Evolutionary conservation across 1,140 invertebrate species (phyloP).

Genomic region (Listronotus oregonensis): DNA sequence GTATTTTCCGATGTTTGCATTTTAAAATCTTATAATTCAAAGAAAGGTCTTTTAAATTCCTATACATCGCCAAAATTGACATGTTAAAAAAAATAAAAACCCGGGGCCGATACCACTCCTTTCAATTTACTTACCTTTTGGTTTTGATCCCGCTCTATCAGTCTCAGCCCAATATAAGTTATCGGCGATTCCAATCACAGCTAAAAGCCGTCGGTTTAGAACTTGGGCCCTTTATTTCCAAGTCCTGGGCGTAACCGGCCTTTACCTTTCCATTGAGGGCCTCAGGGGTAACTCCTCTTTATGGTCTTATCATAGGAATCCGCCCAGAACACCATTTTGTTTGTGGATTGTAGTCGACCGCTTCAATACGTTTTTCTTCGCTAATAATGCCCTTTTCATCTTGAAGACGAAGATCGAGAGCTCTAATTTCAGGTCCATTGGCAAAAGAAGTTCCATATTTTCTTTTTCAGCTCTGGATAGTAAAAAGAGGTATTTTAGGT

Average conservation of each 20-base stretch:
- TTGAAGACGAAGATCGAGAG: slow-evolving; percentile 68
- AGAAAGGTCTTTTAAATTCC: too few species aligned
- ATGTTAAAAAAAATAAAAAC: too few species aligned
- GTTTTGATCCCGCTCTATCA: slow-evolving; percentile 73
- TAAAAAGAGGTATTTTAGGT: not conserved
- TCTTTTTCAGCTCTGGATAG: slow-evolving; percentile 65
- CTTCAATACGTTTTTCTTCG: slow-evolving; percentile 84
- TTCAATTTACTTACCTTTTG: slow-evolving; percentile 60
- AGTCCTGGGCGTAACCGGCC: slow-evolving; percentile 85
- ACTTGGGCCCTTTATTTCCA: slow-evolving; percentile 81
- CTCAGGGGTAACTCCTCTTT: slow-evolving; percentile 85
- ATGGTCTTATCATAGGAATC: slow-evolving; percentile 89
- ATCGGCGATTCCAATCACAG: slow-evolving; percentile 91
- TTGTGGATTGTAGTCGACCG: slow-evolving; percentile 84
- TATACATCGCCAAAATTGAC: too few species aligned
- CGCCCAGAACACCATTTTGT: slow-evolving; percentile 91
- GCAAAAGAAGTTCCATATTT: slow-evolving; percentile 70
- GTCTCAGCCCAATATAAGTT: slow-evolving; percentile 95
- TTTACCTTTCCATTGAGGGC: slow-evolving; percentile 75
- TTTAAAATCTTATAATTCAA: too few species aligned
- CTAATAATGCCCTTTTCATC: slow-evolving; percentile 77
- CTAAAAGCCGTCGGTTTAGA: slow-evolving; percentile 81
- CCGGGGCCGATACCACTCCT: too few species aligned
- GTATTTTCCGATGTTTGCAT: too few species aligned
- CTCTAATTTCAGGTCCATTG: slow-evolving; percentile 86